These are phyloP conservation scores for Oreortyx pictus DNA, from an alignment of 2,797 vertebrate genomes.

Conservation along the genomic window DNA sequence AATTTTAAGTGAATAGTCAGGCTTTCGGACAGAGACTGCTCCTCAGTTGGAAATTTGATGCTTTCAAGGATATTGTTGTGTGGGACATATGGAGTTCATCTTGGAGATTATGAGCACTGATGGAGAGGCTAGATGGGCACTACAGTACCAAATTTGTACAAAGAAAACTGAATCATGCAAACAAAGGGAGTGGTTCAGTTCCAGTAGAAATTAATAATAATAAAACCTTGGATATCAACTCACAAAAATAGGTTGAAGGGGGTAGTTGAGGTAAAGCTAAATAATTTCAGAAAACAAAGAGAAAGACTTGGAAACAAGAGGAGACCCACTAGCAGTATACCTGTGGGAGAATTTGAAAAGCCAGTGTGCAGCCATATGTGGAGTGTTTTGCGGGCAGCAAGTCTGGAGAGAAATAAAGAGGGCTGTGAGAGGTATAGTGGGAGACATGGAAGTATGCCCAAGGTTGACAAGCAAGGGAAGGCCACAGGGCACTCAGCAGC, in stretches of 20 bases:
- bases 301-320: neutral
- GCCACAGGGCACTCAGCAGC: fast-evolving
- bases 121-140: neutral
- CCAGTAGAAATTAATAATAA: neutral
- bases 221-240: neutral
- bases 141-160: neutral
- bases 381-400: neutral
- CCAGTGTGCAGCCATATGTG: fast-evolving
- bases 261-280: neutral
- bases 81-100: neutral
- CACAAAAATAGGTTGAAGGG: neutral
- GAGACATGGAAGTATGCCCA: neutral
- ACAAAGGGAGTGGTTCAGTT: neutral
- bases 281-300: neutral
- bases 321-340: neutral
- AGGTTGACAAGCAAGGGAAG: neutral
- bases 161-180: neutral
- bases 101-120: neutral
- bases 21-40: neutral
- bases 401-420: neutral
- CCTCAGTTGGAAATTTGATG: neutral
- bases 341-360: neutral
- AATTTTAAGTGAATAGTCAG: neutral
- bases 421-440: neutral
- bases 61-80: neutral